Evolutionary conservation across 1,140 invertebrate genomes (phyloP).

Genomic region (Drosophila ambigua): DNA sequence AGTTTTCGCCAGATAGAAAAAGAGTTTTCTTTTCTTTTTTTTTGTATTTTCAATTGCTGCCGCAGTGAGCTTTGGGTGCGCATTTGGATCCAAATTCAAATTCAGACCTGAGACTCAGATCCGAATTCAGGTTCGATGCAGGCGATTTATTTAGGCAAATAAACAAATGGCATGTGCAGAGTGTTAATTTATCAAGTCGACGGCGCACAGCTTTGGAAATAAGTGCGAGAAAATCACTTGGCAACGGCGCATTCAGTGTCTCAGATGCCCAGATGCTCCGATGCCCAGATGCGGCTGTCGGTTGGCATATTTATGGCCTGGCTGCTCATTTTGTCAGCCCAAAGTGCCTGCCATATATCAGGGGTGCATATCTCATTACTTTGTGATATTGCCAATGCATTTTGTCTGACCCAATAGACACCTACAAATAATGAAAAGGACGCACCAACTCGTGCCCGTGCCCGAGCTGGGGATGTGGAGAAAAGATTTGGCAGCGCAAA

Average conservation of each 20-base stretch:
- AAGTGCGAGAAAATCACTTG: slow-evolving; percentile 80
- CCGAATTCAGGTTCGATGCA: slow-evolving; percentile 51
- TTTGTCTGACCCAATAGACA: slow-evolving; percentile 66
- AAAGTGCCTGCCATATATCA: slow-evolving; percentile 76
- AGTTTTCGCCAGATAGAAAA: slow-evolving; percentile 22
- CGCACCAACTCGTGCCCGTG: slow-evolving; percentile 8
- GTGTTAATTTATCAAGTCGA: slow-evolving; percentile 78
- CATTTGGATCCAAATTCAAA: slow-evolving; percentile 55
- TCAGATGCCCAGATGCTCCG: slow-evolving; percentile 20
- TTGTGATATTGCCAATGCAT: slow-evolving; percentile 57
- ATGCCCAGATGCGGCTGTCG: slow-evolving; percentile 36
- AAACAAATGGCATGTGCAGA: slow-evolving; percentile 80
- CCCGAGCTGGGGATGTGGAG: slow-evolving; percentile 8
- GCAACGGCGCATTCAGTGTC: slow-evolving; percentile 41
- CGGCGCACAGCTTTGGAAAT: slow-evolving; percentile 58
- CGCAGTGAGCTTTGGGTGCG: slow-evolving; percentile 56
- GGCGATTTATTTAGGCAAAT: slow-evolving; percentile 78
- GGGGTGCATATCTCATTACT: slow-evolving; percentile 74
- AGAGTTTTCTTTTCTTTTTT: slow-evolving; percentile 1
- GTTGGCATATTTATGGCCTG: slow-evolving; percentile 62
- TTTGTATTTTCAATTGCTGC: slow-evolving; percentile 64
- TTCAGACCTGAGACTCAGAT: slow-evolving; percentile 53
- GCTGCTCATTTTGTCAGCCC: slow-evolving; percentile 72
- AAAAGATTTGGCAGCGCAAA: slow-evolving; percentile 43
- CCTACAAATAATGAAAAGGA: slow-evolving; percentile 51